Conservation (phyloP, 2,113 vertebrate genomes). For the Pholis gunnellus region DNA sequence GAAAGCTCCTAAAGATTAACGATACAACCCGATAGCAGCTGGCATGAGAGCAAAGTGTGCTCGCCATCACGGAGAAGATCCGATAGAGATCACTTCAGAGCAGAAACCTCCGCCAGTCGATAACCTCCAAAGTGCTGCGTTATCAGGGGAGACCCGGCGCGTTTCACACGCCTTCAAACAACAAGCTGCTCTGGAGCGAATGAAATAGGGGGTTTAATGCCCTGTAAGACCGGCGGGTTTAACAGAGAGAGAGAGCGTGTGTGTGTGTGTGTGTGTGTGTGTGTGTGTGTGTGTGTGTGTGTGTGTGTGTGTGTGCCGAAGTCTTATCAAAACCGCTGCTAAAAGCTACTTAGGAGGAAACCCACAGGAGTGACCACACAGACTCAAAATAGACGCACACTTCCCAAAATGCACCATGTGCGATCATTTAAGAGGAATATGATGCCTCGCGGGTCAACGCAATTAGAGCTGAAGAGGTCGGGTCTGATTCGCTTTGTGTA, state of each 20-base stretch:
- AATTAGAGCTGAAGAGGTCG: not conserved
- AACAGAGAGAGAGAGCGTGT: not conserved
- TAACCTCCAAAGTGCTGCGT: conserved; percentile 31
- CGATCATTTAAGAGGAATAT: not conserved
- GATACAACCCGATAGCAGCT: not conserved
- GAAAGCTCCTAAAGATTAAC: conserved; percentile 22
- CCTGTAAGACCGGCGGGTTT: conserved; percentile 43
- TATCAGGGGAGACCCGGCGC: conserved; percentile 2
- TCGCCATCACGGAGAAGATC: not conserved
- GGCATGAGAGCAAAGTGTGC: not conserved
- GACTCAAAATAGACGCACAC: conserved; percentile 16
- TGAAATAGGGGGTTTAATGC: conserved; percentile 61
- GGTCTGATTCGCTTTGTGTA: not conserved
- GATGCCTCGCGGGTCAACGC: not conserved
- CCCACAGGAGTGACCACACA: conserved; percentile 49
- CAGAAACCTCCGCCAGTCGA: conserved; percentile 20
- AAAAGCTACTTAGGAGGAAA: conserved; percentile 53
- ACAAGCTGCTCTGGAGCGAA: conserved; percentile 54
- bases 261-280: too few relatives aligned
- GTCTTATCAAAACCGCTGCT: conserved; percentile 46
- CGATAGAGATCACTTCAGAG: not conserved
- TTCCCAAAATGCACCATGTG: conserved; percentile 7
- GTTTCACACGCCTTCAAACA: conserved; percentile 43
- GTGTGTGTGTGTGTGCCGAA: conserved; percentile 14
- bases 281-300: conserved; percentile 9